Conservation (phyloP, 2,113 vertebrate genomes). For the Sclerurus mexicanus region DNA sequence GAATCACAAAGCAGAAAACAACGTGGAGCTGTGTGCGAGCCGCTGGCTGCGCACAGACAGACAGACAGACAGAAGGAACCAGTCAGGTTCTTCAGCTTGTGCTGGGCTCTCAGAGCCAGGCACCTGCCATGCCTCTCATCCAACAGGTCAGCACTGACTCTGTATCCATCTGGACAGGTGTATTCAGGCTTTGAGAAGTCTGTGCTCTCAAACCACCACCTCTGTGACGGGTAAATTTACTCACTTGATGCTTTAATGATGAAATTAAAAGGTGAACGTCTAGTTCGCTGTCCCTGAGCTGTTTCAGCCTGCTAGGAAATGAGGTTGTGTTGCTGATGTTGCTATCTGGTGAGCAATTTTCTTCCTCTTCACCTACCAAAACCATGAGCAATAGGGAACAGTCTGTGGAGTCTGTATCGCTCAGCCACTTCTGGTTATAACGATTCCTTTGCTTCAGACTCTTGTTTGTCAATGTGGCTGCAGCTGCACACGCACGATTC, state of each 20-base stretch:
- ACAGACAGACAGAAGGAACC: neutral
- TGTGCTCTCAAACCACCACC: neutral
- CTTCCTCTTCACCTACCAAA: neutral
- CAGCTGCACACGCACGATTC: neutral
- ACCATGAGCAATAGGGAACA: neutral
- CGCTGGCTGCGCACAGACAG: neutral
- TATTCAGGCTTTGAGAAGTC: neutral
- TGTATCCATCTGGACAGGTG: accelerated
- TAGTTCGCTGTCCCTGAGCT: neutral
- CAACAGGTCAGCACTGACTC: neutral
- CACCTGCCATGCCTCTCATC: accelerated
- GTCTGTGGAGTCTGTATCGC: neutral
- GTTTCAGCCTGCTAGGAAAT: neutral
- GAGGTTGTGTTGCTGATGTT: neutral
- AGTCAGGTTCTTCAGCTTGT: neutral
- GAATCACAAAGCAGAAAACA: neutral
- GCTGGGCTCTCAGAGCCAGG: neutral
- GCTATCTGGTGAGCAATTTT: neutral
- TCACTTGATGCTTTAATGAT: neutral
- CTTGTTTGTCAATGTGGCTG: neutral
- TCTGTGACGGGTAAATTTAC: neutral
- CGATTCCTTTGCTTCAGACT: neutral
- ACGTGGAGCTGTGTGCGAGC: neutral
- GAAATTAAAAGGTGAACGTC: neutral
- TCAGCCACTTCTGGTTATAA: neutral